Base-by-base conservation (phyloP, 2,888 invertebrate genomes). In the Mellilla xanthometata region DNA sequence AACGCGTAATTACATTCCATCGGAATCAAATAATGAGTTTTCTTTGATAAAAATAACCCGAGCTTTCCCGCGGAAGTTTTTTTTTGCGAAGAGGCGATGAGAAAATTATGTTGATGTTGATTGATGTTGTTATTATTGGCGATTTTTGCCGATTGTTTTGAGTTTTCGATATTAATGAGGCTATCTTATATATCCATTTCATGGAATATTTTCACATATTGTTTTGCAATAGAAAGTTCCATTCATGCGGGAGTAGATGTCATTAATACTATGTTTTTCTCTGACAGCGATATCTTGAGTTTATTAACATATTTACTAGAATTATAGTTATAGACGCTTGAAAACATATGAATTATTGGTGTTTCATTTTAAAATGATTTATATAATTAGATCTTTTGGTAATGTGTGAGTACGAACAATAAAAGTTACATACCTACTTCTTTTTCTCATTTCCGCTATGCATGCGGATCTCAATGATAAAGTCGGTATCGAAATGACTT, bases 11-110 rank as follows among this genome's bases (percentile, higher is more conserved):
- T 62, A 66, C 52, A 60, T 65, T 65, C 58, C 53, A 54, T 61
- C 60, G 64, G 57, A 68, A 62, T 57, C 47, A 47, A 61, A 53
- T 65, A 60, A 65, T 65, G 58, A 68, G 65, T 62, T 72, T 73
- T 72, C 68, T 63, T 45, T 54, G 62, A 58, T 32, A 68, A 62
- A 55, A 65, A 62, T 60, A 67, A n/a, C n/a, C n/a, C n/a, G n/a
- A 65, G 65, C 68, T 74, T 68, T 74, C 68, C 28, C 60, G 55
- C 58, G 55, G 60, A 49, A 64, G 60, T 62, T 63, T 57, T 36
- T 68, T 71, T 60, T 12, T 68, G 60, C 48, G 26, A 32, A 49
- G 44, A 38, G 48, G 47, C 49, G 52, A 34, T 69, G 70, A 52
- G 72, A 68, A 62, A 60, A 57, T 52, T 56, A 49, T 15, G 55